These are phyloP conservation scores for Caretta caretta DNA, from an alignment of 2,113 vertebrate genomes.

Conservation along the genomic window DNA sequence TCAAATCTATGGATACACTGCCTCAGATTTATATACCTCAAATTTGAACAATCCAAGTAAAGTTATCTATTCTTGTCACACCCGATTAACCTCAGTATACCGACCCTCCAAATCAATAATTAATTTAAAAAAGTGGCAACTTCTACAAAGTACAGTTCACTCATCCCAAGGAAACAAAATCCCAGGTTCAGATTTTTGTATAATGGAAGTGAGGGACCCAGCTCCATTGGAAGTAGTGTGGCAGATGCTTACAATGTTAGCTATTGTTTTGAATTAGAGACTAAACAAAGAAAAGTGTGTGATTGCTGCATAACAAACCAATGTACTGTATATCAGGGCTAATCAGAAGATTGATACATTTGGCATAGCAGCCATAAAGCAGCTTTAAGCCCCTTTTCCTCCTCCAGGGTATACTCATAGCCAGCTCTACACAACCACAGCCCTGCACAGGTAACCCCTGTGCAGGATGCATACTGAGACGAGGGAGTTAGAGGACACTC, in stretches of 20 bases:
- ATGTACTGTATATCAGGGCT: neutral
- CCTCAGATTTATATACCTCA: constrained; percentile 47
- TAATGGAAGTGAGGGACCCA: neutral
- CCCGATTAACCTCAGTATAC: constrained; percentile 58
- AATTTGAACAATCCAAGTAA: constrained; percentile 39
- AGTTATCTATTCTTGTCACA: constrained; percentile 55
- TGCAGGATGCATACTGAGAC: neutral
- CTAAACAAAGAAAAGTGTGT: neutral
- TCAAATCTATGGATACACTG: neutral
- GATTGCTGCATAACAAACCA: neutral
- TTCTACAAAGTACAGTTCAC: constrained; percentile 13
- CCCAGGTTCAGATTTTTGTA: neutral
- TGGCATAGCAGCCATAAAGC: neutral
- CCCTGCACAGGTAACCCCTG: fast-evolving
- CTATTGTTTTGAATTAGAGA: neutral
- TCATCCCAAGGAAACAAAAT: neutral
- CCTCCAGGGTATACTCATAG: neutral
- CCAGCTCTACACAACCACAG: neutral
- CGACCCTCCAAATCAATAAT: constrained; percentile 72
- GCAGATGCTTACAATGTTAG: no score
- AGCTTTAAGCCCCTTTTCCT: neutral
- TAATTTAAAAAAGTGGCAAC: constrained; percentile 68
- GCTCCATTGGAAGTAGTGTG: neutral
- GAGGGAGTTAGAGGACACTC: neutral
- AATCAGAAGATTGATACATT: neutral